A percentile compares a stretch with the other conserved stretches of the same genome.
Evolutionary conservation across 2,888 invertebrate species (phyloP).

Genomic region (Cecidostiba fungosa): DNA sequence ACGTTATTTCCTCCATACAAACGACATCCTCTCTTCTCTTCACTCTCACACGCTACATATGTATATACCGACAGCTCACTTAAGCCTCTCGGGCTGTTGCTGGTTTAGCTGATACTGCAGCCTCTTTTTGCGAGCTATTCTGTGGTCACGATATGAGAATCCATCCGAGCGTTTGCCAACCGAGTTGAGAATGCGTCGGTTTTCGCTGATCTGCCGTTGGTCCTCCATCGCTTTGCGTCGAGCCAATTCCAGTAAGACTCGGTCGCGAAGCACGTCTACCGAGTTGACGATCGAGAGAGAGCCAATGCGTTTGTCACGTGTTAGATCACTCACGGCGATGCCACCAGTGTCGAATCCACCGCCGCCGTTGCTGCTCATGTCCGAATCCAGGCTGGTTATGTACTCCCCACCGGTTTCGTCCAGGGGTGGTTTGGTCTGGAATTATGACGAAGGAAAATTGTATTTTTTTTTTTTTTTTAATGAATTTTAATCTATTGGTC

Average conservation of each 20-base stretch:
- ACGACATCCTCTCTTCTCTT: neutral
- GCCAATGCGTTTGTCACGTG: slow-evolving; percentile 66
- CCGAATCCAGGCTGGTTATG: neutral
- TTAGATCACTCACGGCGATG: slow-evolving; percentile 34
- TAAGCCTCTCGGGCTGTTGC: neutral
- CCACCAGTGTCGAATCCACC: neutral
- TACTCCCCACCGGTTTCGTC: neutral
- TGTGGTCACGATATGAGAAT: slow-evolving; percentile 11
- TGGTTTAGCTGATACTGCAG: neutral
- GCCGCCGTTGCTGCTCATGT: neutral
- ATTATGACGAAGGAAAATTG: neutral
- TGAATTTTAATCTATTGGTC: too few relatives aligned
- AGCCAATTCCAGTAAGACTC: slow-evolving; percentile 90
- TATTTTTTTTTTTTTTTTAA: too few relatives aligned
- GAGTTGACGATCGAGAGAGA: slow-evolving; percentile 93
- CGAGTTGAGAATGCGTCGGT: slow-evolving; percentile 87
- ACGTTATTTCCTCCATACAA: neutral
- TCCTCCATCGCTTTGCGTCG: slow-evolving; percentile 91
- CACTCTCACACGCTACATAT: neutral
- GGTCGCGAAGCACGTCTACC: slow-evolving; percentile 91
- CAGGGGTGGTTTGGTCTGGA: neutral
- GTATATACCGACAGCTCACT: neutral
- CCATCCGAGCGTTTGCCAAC: slow-evolving; percentile 86
- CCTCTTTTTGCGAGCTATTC: slow-evolving; percentile 22
- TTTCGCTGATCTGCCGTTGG: slow-evolving; percentile 86